Percentiles rank a stretch among this genome's conserved stretches.
These are phyloP conservation scores for Oncorhynchus tshawytscha DNA, from an alignment of 2,113 vertebrate genomes.

Conservation along the genomic window DNA sequence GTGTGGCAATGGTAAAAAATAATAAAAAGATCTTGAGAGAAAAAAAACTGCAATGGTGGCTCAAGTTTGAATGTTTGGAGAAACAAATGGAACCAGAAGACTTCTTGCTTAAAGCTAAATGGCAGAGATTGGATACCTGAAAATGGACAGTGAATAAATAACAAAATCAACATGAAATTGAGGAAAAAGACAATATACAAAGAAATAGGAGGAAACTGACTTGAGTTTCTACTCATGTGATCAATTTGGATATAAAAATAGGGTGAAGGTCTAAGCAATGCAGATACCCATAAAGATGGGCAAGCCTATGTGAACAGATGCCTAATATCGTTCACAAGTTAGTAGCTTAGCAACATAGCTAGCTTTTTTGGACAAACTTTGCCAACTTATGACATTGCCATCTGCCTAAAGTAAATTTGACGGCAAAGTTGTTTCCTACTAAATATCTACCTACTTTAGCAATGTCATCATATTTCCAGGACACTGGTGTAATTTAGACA, in stretches of 20 bases:
- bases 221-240: constrained; percentile 51
- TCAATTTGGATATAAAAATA: constrained; percentile 65
- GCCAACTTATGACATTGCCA: no score
- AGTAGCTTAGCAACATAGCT: constrained; percentile 46
- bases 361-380: no score
- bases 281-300: constrained; percentile 46
- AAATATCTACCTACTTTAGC: no score
- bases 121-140: constrained; percentile 20
- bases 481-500: no score
- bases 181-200: constrained; percentile 16
- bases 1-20: constrained; percentile 60
- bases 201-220: constrained; percentile 33
- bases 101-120: constrained; percentile 50
- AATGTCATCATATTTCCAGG: no score
- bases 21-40: constrained; percentile 32
- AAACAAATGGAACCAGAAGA: neutral
- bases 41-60: constrained; percentile 32
- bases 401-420: no score
- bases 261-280: constrained; percentile 53
- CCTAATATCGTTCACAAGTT: constrained; percentile 56
- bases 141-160: constrained; percentile 72
- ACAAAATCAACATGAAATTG: constrained; percentile 52
- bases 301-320: constrained; percentile 55
- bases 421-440: no score
- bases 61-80: constrained; percentile 18